Evolutionary conservation across 2,113 vertebrate species (phyloP), one percentile per base, ranked within the genome.

Genomic region (Pseudolaguvia tuberculata): DNA sequence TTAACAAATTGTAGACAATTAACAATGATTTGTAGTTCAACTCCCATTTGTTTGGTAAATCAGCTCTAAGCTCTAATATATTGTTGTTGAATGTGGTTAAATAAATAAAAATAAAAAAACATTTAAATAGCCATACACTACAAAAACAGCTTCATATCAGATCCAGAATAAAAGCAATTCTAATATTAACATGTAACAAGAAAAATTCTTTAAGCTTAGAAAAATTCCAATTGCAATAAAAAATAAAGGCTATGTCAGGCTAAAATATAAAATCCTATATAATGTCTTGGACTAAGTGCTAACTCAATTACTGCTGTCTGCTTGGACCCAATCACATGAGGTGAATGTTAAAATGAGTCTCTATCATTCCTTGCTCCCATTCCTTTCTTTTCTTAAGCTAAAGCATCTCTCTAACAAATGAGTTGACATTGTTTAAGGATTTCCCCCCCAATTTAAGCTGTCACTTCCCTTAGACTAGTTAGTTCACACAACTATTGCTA

Each of bases 251-350:
- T 35, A 35, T 35, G 6, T 35, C 31, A 35, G 31, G 31, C 31
- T 35, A 35, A n/a, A 35, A 35, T 35, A 35, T 35, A 3, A 25
- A 42, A 8, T 42, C 39, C 1, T 42, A 42, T 42, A 42, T 42
- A 42, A 5, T 5, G 0, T n/a, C 35, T 63, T 42, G 2, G 20
- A 21, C 35, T 42, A 48, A 45, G n/a, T n/a, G n/a, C n/a, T n/a
- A n/a, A n/a, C n/a, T n/a, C n/a, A n/a, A n/a, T n/a, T 65, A 65
- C 62, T 23, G 39, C 35, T 63, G 59, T 62, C 35, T 21, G 21
- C 20, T 62, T 42, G 59, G 39, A 63, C 20, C n/a, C 12, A 6
- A 15, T 45, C 3, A 47, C 39, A 47, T 66, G 21, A 66, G 62
- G 47, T 23, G 12, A 42, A 66, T 66, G 45, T 18, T 48, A 42